Conservation (phyloP, 2,888 invertebrate species). For the Agriopis marginaria region DNA sequence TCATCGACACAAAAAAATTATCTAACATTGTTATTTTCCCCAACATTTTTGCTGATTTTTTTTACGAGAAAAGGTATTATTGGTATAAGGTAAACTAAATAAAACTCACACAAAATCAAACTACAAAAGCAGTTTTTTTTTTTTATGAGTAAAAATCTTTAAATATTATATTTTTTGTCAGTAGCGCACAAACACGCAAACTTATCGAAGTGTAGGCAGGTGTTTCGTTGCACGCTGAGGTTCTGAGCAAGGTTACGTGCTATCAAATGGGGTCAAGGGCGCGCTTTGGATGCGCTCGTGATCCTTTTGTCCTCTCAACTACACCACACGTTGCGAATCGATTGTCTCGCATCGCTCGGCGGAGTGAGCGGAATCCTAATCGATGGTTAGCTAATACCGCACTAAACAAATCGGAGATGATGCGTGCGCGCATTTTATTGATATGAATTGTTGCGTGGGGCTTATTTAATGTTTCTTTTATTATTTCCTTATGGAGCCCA, state of each 20-base stretch:
- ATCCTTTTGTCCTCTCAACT: conserved; percentile 55
- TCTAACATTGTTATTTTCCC: too few species aligned
- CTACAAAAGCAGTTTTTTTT: too few species aligned
- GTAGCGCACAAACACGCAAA: neutral
- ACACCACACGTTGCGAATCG: conserved; percentile 49
- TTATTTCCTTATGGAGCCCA: conserved; percentile 31
- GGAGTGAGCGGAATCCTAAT: conserved; percentile 57
- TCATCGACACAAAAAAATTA: too few species aligned
- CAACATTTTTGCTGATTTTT: too few species aligned
- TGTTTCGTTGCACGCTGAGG: conserved; percentile 22
- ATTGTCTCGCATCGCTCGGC: conserved; percentile 51
- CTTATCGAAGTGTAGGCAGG: neutral
- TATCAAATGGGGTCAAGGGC: conserved; percentile 62
- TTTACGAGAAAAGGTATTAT: too few species aligned
- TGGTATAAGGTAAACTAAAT: too few species aligned
- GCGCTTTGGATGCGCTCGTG: conserved; percentile 50
- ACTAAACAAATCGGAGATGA: conserved; percentile 31
- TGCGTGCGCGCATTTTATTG: conserved; percentile 32
- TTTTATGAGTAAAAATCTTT: too few species aligned
- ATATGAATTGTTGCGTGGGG: conserved; percentile 30
- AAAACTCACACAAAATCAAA: too few species aligned
- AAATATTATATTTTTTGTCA: too few species aligned
- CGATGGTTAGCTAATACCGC: conserved; percentile 25
- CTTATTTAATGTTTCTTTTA: conserved; percentile 27
- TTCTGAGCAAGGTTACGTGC: conserved; percentile 52